Conservation (phyloP, 1,140 invertebrate species). For the Carposina sasakii region DNA sequence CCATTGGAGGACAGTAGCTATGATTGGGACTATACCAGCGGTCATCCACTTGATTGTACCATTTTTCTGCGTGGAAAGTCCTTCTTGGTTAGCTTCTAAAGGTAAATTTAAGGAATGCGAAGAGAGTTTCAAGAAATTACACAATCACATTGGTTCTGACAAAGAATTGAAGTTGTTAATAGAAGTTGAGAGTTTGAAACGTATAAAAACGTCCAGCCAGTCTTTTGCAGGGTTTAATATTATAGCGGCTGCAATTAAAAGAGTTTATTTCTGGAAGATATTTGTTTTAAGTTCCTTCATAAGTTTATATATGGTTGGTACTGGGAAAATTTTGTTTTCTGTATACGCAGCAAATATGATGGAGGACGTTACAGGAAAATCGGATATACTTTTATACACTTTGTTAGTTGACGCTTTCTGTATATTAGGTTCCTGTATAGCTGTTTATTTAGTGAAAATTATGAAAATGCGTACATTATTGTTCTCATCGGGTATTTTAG, state of each 20-base stretch:
- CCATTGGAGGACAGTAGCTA: slow-evolving; percentile 5
- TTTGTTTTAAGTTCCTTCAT: background rate
- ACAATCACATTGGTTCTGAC: slow-evolving; percentile 1
- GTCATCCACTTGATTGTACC: slow-evolving; percentile 1
- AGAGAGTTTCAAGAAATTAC: too few relatives aligned
- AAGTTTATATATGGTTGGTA: slow-evolving; percentile 9
- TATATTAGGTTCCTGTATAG: slow-evolving; percentile 14
- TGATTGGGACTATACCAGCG: slow-evolving; percentile 9
- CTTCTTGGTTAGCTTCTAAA: slow-evolving; percentile 11
- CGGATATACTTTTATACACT: slow-evolving; percentile 21
- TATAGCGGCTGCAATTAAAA: slow-evolving; percentile 3
- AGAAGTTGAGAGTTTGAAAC: slow-evolving; percentile 14
- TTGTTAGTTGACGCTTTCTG: slow-evolving; percentile 24
- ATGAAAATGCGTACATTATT: slow-evolving; percentile 20
- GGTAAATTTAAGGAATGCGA: slow-evolving; percentile 1
- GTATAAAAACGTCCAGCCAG: too few relatives aligned
- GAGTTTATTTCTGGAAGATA: slow-evolving; percentile 11
- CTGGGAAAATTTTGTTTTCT: slow-evolving; percentile 13
- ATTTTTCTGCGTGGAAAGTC: slow-evolving; percentile 16
- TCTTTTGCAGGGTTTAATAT: too few relatives aligned
- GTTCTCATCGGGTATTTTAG: slow-evolving; percentile 16
- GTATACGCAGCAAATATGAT: slow-evolving; percentile 18
- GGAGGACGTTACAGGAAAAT: slow-evolving; percentile 20
- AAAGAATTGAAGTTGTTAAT: slow-evolving; percentile 17
- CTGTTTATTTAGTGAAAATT: slow-evolving; percentile 15